Conservation (phyloP, 2,888 invertebrate species). For the Oeneis ivallda region DNA sequence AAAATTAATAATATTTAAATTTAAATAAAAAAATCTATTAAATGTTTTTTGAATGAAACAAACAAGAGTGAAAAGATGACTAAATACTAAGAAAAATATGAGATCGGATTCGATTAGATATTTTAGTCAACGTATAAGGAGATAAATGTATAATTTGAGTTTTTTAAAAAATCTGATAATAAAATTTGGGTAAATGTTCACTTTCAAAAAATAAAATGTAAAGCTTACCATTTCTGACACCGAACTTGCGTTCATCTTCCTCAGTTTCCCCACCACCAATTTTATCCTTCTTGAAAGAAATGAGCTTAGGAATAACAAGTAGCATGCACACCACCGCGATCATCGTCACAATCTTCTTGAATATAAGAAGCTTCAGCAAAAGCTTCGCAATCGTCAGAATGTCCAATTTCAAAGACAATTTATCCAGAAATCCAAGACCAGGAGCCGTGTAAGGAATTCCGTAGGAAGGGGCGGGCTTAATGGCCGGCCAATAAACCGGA, state of each 20-base stretch:
- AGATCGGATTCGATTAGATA: neutral
- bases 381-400: slow-evolving; percentile 88
- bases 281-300: slow-evolving; percentile 71
- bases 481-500: slow-evolving; percentile 69
- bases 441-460: slow-evolving; percentile 82
- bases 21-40: no score
- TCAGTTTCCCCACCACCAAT: slow-evolving; percentile 53
- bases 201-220: neutral
- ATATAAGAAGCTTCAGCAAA: slow-evolving; percentile 87
- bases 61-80: no score
- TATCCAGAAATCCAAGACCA: slow-evolving; percentile 81
- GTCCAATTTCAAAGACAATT: slow-evolving; percentile 86
- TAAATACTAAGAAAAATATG: no score
- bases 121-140: no score
- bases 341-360: slow-evolving; percentile 91
- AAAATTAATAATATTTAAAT: no score
- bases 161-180: neutral
- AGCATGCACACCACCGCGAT: slow-evolving; percentile 88
- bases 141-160: no score
- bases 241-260: slow-evolving; percentile 64
- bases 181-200: neutral
- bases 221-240: slow-evolving; percentile 56
- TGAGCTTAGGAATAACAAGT: slow-evolving; percentile 87
- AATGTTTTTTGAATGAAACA: no score
- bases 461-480: slow-evolving; percentile 63